A percentile compares a stretch with the other conserved stretches of the same genome.
These are phyloP conservation scores for Aulostomus chinensis DNA, from an alignment of 2,797 vertebrate species.

Conservation along the genomic window DNA sequence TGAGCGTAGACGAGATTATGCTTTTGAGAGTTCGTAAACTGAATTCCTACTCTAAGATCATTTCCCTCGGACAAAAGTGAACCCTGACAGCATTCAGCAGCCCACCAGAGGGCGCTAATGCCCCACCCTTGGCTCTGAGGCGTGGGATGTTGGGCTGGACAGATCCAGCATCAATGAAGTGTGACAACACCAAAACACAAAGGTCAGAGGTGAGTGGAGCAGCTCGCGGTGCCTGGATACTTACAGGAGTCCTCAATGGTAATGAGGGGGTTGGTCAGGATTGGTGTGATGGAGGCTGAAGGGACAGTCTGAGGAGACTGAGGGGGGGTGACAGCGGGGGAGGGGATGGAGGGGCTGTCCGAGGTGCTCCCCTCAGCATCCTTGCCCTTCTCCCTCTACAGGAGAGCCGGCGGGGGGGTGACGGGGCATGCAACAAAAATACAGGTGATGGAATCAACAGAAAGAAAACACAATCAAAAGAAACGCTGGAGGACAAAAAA, in stretches of 20 bases:
- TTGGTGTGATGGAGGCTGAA: conserved; percentile 76
- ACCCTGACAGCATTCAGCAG: too few relatives aligned
- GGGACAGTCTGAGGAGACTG: conserved; percentile 81
- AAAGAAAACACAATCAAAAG: conserved; percentile 44
- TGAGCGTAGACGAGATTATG: too few relatives aligned
- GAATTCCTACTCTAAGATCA: too few relatives aligned
- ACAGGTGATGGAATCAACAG: conserved; percentile 67
- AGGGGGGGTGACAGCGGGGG: conserved; percentile 80
- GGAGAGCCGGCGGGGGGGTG: conserved; percentile 60
- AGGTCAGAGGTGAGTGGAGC: too few relatives aligned
- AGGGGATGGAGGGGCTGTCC: conserved; percentile 71
- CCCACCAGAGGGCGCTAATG: too few relatives aligned
- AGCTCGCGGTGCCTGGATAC: conserved; percentile 60
- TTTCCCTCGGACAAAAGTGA: too few relatives aligned
- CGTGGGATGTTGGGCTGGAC: too few relatives aligned
- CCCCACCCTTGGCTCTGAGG: too few relatives aligned
- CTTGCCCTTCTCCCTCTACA: conserved; percentile 87
- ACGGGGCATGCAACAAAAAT: conserved; percentile 64
- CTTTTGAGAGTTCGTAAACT: too few relatives aligned
- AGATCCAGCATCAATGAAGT: too few relatives aligned
- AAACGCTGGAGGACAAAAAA: conserved; percentile 30
- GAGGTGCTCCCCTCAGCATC: conserved; percentile 74
- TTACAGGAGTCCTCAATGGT: conserved; percentile 83
- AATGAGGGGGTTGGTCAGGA: conserved; percentile 84
- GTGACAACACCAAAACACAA: too few relatives aligned